Evolutionary conservation across 2,797 vertebrate genomes (phyloP), one percentile per base, ranked within the genome.

Genomic region (Hippopotamyrus pictus): DNA sequence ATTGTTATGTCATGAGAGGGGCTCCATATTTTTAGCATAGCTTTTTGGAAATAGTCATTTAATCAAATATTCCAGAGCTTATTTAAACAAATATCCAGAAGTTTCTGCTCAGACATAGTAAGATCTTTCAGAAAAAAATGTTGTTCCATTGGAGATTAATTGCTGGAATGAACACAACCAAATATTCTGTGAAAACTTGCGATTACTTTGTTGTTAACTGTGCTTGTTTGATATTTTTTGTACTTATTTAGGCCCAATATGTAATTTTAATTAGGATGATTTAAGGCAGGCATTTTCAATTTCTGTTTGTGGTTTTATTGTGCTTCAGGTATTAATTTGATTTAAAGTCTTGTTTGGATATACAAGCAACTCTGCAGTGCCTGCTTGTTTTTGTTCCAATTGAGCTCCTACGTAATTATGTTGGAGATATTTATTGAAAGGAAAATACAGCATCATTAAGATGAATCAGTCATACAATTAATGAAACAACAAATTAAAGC

Each of bases 401-500:
- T 57, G 53, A 87, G 22, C 53, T 87, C 17, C 85, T 57, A 19
- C 5, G 3, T 88, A 88, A 88, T 88, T 88, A 69, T 53, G 37
- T 29, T 69, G 44, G n/a, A 25, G 57, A 65, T 48, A 69, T 88
- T 50, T 88, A 88, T 88, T 88, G 41, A 88, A 88, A 46, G 33
- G 51, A 62, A 65, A 44, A 48, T 48, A n/a, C 12, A 22, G 12
- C 59, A 62, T 88, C 44, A 88, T 88, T 88, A 65, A 88, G 57
- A 69, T 50, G 41, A 88, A 65, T 88, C 57, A 88, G 86, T 65
- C 59, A 69, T 69, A 57, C 17, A 57, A 57, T 87, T 87, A 87
- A 87, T 87, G 57, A n/a, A 62, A 86, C 51, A 41, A 11, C 83
- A 50, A 85, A 50, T 85, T 25, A 25, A 7, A 85, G n/a, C n/a